A percentile compares a stretch with the other conserved stretches of the same genome.
Conservation (phyloP, 2,113 vertebrate species). For the Psammodynastes pulverulentus region DNA sequence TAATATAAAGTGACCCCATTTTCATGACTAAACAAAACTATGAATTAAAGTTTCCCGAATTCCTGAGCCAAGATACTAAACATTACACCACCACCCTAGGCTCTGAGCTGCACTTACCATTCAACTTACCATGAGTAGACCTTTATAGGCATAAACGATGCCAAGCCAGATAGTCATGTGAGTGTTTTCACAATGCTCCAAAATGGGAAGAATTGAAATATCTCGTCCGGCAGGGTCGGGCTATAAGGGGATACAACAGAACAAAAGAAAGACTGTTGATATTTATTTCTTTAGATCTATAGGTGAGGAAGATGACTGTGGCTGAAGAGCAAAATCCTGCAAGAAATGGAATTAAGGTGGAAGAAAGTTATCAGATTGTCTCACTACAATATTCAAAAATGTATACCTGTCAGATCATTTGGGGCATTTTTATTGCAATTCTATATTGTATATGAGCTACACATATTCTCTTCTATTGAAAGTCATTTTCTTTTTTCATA, state of each 20-base stretch:
- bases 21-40: neutral
- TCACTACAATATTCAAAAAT: slow-evolving; percentile 10
- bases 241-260: slow-evolving; percentile 67
- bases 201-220: slow-evolving; percentile 93
- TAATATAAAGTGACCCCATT: neutral
- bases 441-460: neutral
- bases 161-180: slow-evolving; percentile 99
- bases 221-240: slow-evolving; percentile 95
- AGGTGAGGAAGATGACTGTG: neutral
- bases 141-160: slow-evolving; percentile 98
- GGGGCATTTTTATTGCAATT: neutral
- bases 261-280: neutral
- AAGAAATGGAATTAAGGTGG: neutral
- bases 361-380: neutral
- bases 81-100: neutral
- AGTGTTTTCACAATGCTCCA: slow-evolving; percentile 99
- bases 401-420: neutral
- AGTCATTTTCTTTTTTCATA: neutral
- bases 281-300: neutral
- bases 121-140: slow-evolving; percentile 93
- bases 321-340: neutral
- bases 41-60: neutral
- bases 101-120: neutral
- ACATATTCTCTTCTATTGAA: neutral
- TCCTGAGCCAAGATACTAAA: neutral